Evolutionary conservation across 2,113 vertebrate species (phyloP).

Genomic region (Arenaria interpres): DNA sequence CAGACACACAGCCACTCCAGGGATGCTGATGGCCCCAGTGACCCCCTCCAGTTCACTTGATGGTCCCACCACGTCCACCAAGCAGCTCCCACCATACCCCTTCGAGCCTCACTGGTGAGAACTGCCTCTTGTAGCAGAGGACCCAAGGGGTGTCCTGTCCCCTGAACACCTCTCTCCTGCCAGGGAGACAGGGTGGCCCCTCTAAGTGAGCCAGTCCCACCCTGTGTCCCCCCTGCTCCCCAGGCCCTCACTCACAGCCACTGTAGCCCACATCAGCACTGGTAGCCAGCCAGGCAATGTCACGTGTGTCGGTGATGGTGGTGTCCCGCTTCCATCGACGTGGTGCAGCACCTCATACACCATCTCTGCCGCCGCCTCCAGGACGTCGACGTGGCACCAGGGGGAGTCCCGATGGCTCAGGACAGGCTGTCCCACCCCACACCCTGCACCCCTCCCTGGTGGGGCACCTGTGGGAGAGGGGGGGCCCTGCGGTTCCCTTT

Average conservation of each 20-base stretch:
- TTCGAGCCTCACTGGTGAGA: background rate
- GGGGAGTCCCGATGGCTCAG: background rate
- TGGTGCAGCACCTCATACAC: slow-evolving; percentile 78
- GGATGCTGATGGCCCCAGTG: rapidly evolving
- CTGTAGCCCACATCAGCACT: slow-evolving; percentile 79
- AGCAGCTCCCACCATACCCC: too few species aligned
- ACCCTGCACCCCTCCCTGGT: background rate
- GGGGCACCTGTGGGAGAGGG: background rate
- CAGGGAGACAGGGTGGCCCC: too few species aligned
- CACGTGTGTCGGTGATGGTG: slow-evolving; percentile 70
- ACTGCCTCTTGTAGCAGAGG: background rate
- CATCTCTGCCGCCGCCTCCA: slow-evolving; percentile 71
- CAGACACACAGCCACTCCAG: rapidly evolving
- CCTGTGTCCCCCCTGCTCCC: background rate
- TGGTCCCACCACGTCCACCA: rapidly evolving
- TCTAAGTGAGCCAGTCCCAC: background rate
- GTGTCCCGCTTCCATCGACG: slow-evolving; percentile 76
- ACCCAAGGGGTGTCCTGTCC: background rate
- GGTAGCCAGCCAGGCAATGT: slow-evolving; percentile 73
- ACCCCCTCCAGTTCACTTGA: background rate
- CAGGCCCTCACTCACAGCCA: slow-evolving; percentile 59
- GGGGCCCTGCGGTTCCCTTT: background rate
- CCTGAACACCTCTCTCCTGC: background rate
- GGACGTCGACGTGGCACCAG: slow-evolving; percentile 72
- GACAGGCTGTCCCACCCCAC: too few species aligned